A percentile compares a stretch with the other conserved stretches of the same genome.
These are phyloP conservation scores for Xerus inauris DNA, from an alignment of 2,113 vertebrate species.

Conservation along the genomic window DNA sequence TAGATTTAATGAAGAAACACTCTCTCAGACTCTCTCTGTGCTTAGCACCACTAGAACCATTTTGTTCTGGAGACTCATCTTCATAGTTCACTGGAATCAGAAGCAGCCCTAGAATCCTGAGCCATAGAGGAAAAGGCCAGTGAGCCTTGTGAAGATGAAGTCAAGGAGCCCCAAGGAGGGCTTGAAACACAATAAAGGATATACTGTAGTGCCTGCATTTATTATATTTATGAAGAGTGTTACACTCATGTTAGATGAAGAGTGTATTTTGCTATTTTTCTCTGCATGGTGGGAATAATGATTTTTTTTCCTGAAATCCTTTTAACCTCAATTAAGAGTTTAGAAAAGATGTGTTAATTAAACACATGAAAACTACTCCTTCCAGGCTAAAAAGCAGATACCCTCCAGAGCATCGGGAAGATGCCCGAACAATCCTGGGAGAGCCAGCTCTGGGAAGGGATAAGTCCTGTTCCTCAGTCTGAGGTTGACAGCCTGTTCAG, in stretches of 20 bases:
- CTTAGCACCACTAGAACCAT: too few species aligned
- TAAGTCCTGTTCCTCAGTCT: background rate
- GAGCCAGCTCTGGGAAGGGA: background rate
- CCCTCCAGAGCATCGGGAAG: background rate
- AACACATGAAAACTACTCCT: background rate
- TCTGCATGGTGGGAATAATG: background rate
- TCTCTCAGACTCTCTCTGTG: too few species aligned
- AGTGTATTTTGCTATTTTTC: background rate
- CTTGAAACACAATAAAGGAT: background rate
- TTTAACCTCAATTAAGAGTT: constrained; percentile 46
- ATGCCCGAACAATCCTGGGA: background rate
- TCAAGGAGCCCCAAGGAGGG: background rate
- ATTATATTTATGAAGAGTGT: background rate
- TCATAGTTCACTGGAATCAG: background rate
- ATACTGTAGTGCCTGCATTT: background rate
- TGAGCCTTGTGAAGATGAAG: background rate
- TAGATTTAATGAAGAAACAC: background rate
- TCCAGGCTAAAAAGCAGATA: background rate
- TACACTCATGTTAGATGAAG: background rate
- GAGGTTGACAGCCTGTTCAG: background rate
- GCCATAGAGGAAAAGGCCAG: background rate
- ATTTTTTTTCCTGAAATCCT: constrained; percentile 23
- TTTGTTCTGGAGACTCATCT: background rate
- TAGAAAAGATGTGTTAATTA: constrained; percentile 22
- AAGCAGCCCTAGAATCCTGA: background rate